Percentiles rank a stretch among this genome's conserved stretches.
phyloP scores from a whole-genome alignment of 2,797 vertebrate species.

The Platalea minor region DNA sequence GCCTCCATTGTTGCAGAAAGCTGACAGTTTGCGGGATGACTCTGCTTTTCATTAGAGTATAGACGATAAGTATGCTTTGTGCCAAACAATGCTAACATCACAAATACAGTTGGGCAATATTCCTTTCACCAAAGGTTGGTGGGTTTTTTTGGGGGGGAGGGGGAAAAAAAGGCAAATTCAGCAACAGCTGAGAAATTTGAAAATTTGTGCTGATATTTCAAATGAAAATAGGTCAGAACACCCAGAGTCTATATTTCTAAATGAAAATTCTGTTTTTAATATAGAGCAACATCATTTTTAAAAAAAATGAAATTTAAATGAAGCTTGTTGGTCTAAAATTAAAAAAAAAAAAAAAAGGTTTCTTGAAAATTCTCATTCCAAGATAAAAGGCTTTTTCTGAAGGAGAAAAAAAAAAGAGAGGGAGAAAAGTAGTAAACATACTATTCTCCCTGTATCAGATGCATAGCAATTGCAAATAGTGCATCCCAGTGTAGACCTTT shows the following conservation, averaged over 20 bases:
- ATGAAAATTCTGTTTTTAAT: neutral
- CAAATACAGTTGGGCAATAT: neutral
- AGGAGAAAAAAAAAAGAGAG: neutral
- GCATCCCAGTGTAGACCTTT: neutral
- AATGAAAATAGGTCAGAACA: neutral
- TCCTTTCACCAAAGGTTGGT: neutral
- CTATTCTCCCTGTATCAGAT: neutral
- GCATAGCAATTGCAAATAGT: neutral
- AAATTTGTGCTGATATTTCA: neutral
- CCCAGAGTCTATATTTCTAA: neutral
- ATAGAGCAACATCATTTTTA: neutral
- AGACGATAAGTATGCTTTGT: neutral
- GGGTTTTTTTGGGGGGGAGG: neutral
- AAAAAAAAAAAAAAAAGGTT: accelerated
- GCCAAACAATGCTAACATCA: neutral
- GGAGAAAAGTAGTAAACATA: neutral
- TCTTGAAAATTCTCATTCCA: neutral
- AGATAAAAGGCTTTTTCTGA: neutral
- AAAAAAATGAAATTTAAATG: neutral
- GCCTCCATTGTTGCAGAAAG: neutral
- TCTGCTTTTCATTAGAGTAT: neutral
- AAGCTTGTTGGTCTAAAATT: neutral
- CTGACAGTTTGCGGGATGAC: neutral
- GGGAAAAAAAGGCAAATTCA: neutral
- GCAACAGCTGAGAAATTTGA: neutral